Evolutionary conservation across 2,888 invertebrate species (phyloP), one percentile per base, ranked within the genome.

Genomic region (Marasmarcha lunaedactyla): DNA sequence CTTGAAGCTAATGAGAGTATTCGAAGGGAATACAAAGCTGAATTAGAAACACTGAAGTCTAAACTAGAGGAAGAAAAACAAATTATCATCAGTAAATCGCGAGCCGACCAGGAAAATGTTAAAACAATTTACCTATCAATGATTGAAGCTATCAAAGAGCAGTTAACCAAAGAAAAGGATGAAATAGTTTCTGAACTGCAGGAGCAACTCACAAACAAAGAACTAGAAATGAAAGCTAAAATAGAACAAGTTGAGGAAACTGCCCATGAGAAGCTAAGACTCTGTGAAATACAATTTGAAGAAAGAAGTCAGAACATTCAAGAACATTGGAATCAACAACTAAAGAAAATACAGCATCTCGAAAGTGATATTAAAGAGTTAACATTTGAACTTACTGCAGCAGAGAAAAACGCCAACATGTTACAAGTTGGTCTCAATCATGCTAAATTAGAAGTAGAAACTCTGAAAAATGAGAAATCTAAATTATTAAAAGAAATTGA

Each of bases 1-100:
- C 44, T 84, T 44, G 81, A 84, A 54, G 84, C 84, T 2, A 84
- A 84, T 57, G 84, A 84, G 51, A 84, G 83, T 45, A 84, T 84
- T 39, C 59, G 84, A 46, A 61, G 77, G 30, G 84, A 84, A 51
- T 84, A 84, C 45, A 84, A 78, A 60, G 62, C 57, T 11, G 83
- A 84, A 50, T 51, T 83, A 26, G 84, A 84, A 61, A 59, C 66
- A 30, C 52, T 84, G 1, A 83, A 78, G 59, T 37, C 51, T 2
- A 83, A 81, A 63, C 54, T 76, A 39, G 83, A 84, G 42, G 84
- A 84, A 49, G 84, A 84, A 59, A 78, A 83, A 49, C 73, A 69
- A 49, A 40, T 50, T 27, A 68, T 81, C 4, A 52, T 73, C 11
- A 64, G 46, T 40, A 77, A 71, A 55, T 64, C 55, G 30, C 79